Evolutionary conservation across 2,888 invertebrate genomes (phyloP), one percentile per base, ranked within the genome.

Genomic region (Ophraella communa): DNA sequence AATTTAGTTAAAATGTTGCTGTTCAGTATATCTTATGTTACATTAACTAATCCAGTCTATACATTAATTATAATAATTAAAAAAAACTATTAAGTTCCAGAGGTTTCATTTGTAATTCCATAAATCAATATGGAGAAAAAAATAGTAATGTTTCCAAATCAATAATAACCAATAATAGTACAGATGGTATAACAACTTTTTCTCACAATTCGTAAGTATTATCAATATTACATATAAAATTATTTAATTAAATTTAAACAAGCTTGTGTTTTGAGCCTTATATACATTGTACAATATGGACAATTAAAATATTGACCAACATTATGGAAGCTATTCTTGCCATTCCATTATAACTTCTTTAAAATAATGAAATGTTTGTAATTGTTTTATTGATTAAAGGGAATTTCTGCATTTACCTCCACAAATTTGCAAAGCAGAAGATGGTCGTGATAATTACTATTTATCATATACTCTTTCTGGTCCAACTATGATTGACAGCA

Each of bases 371-470:
- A 30, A 30, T 30, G 11, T 30, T 30, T 30, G 8, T 10, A 8
- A 30, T 30, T 30, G 5, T 14, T 39, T 17, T 7, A 39, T 39
- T 39, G 39, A 53, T 63, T 66, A 23, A 42, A 67, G 67, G 24
- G 62, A 67, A n/a, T n/a, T n/a, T n/a, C n/a, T n/a, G n/a, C n/a
- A n/a, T 8, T 54, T 65, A 59, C 47, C 65, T 11, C 17, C 52
- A n/a, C 21, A 21, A 59, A 0, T 27, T 27, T 20, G 21, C 3
- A 45, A 17, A 24, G 39, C 67, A 8, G 10, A 53, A 44, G 67
- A 67, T 56, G 51, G 55, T 11, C 39, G 64, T 33, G 42, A 65
- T 24, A 42, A 44, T 11, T 55, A 64, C n/a, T 67, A 65, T 54
- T 42, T 67, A 11, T n/a, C 11, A 1, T 44, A 44, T 11, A 42